A percentile compares a stretch with the other conserved stretches of the same genome.
phyloP scores from a whole-genome alignment of 2,113 vertebrate species.

The Bungarus multicinctus region DNA sequence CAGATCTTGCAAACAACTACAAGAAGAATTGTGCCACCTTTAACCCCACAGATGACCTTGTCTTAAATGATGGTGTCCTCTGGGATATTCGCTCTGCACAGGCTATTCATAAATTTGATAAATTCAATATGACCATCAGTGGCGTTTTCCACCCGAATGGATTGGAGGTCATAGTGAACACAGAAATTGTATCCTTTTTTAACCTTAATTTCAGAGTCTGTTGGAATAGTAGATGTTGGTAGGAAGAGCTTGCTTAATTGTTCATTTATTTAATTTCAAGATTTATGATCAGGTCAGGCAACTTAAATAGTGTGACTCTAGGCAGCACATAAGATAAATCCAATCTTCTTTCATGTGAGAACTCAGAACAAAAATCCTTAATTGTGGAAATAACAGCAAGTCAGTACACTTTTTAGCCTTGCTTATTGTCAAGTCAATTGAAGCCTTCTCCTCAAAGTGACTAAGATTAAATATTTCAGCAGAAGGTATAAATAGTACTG shows the following conservation, averaged over 20 bases:
- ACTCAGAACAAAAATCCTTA: not conserved
- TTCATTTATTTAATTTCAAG: not conserved
- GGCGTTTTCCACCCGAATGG: constrained; percentile 97
- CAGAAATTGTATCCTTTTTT: constrained; percentile 94
- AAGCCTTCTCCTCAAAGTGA: not conserved
- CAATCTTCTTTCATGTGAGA: not conserved
- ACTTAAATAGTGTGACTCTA: not conserved
- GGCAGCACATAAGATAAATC: not conserved
- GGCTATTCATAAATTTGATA: constrained; percentile 99
- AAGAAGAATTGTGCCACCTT: constrained; percentile 99
- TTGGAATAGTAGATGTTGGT: not conserved
- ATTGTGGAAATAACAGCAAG: not conserved
- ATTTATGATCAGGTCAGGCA: not conserved
- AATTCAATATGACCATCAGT: constrained; percentile 99
- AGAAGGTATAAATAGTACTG: not conserved
- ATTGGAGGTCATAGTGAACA: constrained; percentile 96
- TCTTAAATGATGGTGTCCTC: constrained; percentile 96
- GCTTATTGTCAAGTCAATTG: not conserved
- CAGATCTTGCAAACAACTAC: constrained; percentile 99
- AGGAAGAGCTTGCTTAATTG: not conserved
- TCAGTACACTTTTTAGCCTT: not conserved
- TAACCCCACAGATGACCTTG: constrained; percentile 97
- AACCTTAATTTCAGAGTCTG: not conserved
- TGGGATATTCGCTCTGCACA: constrained; percentile 97
- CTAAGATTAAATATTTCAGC: not conserved